These are phyloP conservation scores for Neocloeon triangulifer DNA, from an alignment of 1,140 invertebrate genomes.

Conservation along the genomic window DNA sequence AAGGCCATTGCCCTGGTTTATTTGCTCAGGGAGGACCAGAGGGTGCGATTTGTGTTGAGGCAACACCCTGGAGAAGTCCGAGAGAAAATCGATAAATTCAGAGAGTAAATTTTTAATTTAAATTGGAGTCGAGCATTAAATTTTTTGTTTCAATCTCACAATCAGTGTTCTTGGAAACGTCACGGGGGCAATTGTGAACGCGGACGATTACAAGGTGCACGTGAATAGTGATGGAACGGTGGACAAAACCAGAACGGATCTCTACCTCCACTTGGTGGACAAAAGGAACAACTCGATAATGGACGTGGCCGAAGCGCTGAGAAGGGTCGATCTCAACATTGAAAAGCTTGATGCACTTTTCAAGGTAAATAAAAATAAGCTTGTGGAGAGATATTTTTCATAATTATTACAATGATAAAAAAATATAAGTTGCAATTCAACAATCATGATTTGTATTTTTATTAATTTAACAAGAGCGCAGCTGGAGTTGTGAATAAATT, in stretches of 20 bases:
- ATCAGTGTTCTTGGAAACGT: constrained; percentile 55
- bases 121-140: too few species aligned
- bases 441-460: too few species aligned
- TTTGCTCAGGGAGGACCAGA: constrained; percentile 73
- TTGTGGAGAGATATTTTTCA: background rate
- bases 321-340: constrained; percentile 75
- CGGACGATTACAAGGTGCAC: constrained; percentile 81
- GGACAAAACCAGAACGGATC: constrained; percentile 81
- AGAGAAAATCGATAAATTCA: constrained; percentile 50
- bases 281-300: constrained; percentile 73
- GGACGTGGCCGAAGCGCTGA: constrained; percentile 61
- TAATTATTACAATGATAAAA: too few species aligned
- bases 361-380: constrained; percentile 29
- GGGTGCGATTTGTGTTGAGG: constrained; percentile 75
- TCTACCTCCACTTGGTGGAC: constrained; percentile 83
- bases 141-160: constrained; percentile 13
- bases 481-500: too few species aligned
- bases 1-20: constrained; percentile 73
- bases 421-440: too few species aligned
- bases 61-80: constrained; percentile 68
- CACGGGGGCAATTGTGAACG: constrained; percentile 75
- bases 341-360: constrained; percentile 70
- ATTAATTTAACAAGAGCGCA: constrained; percentile 5
- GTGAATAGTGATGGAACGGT: constrained; percentile 79
- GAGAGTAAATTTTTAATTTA: constrained; percentile 34